Base-by-base conservation (phyloP, 2,797 vertebrate genomes). In the Eptatretus atami region DNA sequence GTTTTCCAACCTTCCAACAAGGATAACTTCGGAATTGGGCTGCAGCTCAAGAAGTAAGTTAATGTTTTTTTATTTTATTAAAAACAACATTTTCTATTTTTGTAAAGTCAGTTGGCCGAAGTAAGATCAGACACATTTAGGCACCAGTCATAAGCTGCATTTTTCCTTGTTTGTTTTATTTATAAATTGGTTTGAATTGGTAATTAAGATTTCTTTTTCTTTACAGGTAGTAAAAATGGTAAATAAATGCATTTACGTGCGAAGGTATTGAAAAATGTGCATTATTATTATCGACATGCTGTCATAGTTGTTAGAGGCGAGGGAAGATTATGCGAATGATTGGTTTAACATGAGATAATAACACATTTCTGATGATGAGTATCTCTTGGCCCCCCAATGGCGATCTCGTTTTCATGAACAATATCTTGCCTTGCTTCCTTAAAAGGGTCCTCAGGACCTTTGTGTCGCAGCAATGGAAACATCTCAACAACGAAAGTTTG, bases 1-100 rank as follows among this genome's bases (percentile, higher is more conserved):
- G 90, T 98, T 70, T 98, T 94, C 76, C 90, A 98, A 74, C 90
- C 88, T 0, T 95, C 87, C 63, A 95, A 88, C 75, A 94, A 93
- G 76, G 90, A 98, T 66, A 82, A 85, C 60, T 95, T 94, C 63
- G 92, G 88, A 68, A 72, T 98, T 64, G 90, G 90, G 70, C 79
- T 98, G 67, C 88, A 98, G 72, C 77, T 98, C 68, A 98, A 95
- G 75, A 98, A 98, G 90, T 93, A 75, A 84, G 87, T 68, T 9
- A 19, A 19, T 19, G 12, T 57, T 14, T 64, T 52, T 10, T 63
- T 11, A n/a, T 12, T n/a, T 3, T n/a, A 25, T 12, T 60, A 60
- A 60, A 19, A 19, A 19, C 19, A 44, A 3, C 4, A 44, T 44
- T 44, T 44, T 44, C 31, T 8, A 44, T 44, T 44, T 44, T 44